Percentiles rank a stretch among this genome's conserved stretches.
Conservation (phyloP, 2,797 vertebrate genomes). For the Cottoperca gobio region DNA sequence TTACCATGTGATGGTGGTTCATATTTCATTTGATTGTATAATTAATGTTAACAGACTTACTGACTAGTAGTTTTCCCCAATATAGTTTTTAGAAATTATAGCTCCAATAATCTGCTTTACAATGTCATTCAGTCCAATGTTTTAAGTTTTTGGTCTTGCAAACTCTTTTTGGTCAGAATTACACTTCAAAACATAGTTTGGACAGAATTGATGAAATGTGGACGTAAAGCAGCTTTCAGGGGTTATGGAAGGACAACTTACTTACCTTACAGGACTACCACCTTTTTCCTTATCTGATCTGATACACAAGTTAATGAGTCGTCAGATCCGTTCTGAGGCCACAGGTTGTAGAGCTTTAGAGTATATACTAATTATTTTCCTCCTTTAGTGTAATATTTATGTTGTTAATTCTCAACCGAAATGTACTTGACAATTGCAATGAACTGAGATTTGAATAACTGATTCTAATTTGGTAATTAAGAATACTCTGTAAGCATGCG, state of each 20-base stretch:
- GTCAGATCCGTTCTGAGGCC: constrained; percentile 77
- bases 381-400: constrained; percentile 21
- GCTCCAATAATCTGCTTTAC: not conserved
- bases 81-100: not conserved
- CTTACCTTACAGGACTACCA: not conserved
- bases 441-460: constrained; percentile 23
- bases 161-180: not conserved
- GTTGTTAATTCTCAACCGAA: constrained; percentile 30
- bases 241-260: not conserved
- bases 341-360: constrained; percentile 67
- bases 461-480: constrained; percentile 28
- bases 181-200: not conserved
- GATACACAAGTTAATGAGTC: not conserved
- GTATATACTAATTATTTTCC: constrained; percentile 23
- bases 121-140: not conserved
- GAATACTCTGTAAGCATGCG: constrained; percentile 51
- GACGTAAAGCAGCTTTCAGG: not conserved
- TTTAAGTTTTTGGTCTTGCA: not conserved
- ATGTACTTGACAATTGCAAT: constrained; percentile 3
- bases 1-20: constrained; percentile 1
- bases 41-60: not conserved
- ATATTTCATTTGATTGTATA: not conserved
- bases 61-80: not conserved
- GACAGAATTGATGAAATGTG: not conserved
- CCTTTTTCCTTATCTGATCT: not conserved